Evolutionary conservation across 2,888 invertebrate species (phyloP).

Genomic region (Scaptomyza flava): DNA sequence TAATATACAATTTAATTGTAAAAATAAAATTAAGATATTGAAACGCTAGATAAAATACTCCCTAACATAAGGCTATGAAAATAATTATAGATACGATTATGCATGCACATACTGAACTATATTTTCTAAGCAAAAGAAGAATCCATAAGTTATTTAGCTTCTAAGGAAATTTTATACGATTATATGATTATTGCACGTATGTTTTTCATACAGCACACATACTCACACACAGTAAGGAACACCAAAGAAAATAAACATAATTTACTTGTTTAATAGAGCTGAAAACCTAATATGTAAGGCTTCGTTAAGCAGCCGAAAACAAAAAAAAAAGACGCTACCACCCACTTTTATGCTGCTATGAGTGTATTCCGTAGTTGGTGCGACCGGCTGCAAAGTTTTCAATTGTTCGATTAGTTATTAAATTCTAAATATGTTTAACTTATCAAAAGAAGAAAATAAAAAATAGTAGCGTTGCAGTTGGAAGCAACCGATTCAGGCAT

Average conservation of each 20-base stretch:
- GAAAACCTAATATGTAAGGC: constrained; percentile 29
- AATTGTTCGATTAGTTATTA: no score
- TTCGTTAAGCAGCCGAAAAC: constrained; percentile 31
- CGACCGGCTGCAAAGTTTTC: no score
- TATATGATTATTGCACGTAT: constrained; percentile 41
- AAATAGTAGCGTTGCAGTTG: no score
- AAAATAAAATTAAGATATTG: constrained; percentile 31
- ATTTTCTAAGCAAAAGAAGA: constrained; percentile 43
- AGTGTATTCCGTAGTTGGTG: no score
- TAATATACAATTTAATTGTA: constrained; percentile 75
- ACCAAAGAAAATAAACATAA: constrained; percentile 49
- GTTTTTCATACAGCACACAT: constrained; percentile 46
- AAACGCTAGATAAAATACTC: constrained; percentile 18
- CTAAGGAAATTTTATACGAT: constrained; percentile 36
- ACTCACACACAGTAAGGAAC: constrained; percentile 34
- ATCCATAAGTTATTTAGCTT: constrained; percentile 37
- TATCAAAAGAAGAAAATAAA: no score
- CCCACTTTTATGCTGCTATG: no score
- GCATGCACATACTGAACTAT: constrained; percentile 72
- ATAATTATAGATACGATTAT: constrained; percentile 45
- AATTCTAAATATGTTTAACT: no score
- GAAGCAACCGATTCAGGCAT: no score
- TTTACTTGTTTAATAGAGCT: constrained; percentile 64
- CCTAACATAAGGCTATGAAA: constrained; percentile 44
- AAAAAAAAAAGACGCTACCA: constrained; percentile 18